These are phyloP conservation scores for Perithous albicinctus DNA, from an alignment of 2,888 invertebrate genomes.

Conservation along the genomic window DNA sequence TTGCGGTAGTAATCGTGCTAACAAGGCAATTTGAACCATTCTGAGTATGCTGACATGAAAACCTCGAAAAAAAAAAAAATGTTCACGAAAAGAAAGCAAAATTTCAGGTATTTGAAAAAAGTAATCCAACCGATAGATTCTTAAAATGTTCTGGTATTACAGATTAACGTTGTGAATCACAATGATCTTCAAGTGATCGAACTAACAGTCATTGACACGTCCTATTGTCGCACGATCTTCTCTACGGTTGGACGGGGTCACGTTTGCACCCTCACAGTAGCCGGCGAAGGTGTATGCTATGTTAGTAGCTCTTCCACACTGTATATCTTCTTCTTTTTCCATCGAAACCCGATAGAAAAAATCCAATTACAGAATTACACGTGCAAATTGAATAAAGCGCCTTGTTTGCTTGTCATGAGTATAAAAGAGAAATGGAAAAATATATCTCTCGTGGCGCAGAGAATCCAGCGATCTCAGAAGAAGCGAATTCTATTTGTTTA, in stretches of 20 bases:
- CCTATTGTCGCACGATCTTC: conserved; percentile 82
- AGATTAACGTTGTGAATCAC: conserved; percentile 85
- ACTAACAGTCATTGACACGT: conserved; percentile 85
- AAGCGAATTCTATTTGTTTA: neutral
- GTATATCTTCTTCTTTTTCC: neutral
- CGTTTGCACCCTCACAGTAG: conserved; percentile 86
- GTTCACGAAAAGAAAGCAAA: too few species aligned
- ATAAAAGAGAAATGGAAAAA: too few species aligned
- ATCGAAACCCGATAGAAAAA: conserved; percentile 4
- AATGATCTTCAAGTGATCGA: conserved; percentile 86
- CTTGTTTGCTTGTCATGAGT: neutral
- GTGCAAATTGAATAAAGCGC: neutral
- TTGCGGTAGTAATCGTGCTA: too few species aligned
- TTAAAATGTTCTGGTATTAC: conserved; percentile 19
- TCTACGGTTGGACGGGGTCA: conserved; percentile 78
- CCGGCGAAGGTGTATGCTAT: conserved; percentile 86
- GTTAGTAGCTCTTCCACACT: too few species aligned
- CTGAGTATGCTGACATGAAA: too few species aligned
- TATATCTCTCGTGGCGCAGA: too few species aligned
- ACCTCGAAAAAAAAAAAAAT: too few species aligned
- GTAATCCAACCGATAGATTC: neutral
- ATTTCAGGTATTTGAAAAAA: too few species aligned
- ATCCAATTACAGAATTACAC: conserved; percentile 24
- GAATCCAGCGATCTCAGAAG: neutral
- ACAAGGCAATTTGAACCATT: too few species aligned